These are phyloP conservation scores for Muscidifurax raptorellus DNA, from an alignment of 1,140 invertebrate genomes.

Conservation along the genomic window DNA sequence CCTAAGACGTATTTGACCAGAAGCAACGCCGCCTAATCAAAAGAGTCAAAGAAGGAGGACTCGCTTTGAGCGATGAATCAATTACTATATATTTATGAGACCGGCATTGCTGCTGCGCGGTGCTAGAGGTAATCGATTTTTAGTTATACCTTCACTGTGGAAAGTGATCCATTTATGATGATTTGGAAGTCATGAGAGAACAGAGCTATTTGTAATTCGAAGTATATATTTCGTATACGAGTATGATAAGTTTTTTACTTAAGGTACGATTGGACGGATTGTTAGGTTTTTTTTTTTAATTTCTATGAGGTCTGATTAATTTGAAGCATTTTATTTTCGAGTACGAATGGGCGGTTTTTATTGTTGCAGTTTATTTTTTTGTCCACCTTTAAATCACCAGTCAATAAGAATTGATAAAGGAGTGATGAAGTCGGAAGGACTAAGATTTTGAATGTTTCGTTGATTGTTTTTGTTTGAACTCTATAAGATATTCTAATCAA, in stretches of 20 bases:
- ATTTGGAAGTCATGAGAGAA: background rate
- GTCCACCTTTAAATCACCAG: background rate
- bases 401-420: background rate
- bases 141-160: background rate
- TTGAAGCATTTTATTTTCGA: background rate
- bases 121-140: background rate
- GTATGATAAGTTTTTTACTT: background rate
- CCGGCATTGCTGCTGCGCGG: background rate
- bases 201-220: background rate
- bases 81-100: background rate
- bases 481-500: slow-evolving; percentile 3
- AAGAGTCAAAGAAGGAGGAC: background rate
- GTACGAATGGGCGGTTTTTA: background rate
- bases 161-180: no score
- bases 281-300: background rate
- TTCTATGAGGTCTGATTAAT: background rate
- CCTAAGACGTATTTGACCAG: slow-evolving; percentile 63
- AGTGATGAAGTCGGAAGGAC: background rate
- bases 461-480: slow-evolving; percentile 23
- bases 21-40: slow-evolving; percentile 42
- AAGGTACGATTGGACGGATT: background rate
- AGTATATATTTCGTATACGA: background rate
- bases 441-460: slow-evolving; percentile 6
- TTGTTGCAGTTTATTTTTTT: background rate
- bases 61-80: background rate